Conservation (phyloP, 1,140 invertebrate species). For the Sitodiplosis mosellana region DNA sequence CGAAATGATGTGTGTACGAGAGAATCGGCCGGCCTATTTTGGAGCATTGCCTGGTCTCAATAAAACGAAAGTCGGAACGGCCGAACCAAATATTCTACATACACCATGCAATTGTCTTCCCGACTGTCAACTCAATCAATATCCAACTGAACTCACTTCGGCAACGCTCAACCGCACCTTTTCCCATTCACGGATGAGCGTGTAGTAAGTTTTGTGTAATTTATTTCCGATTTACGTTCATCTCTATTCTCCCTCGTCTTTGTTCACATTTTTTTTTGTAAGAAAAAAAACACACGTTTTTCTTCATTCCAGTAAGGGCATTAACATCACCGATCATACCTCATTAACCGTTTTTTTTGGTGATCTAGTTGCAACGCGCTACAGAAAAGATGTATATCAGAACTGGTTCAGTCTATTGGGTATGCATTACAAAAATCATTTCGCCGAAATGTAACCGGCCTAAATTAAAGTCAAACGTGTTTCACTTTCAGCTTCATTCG, state of each 20-base stretch:
- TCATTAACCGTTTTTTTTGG: conserved; percentile 41
- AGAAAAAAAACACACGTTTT: not conserved
- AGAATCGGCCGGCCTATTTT: conserved; percentile 14
- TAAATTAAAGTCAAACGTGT: not conserved
- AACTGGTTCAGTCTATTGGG: conserved; percentile 29
- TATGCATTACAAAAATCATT: conserved; percentile 1
- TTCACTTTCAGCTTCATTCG: conserved; percentile 39
- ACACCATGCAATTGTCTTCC: conserved; percentile 29
- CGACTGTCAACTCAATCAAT: conserved; percentile 34
- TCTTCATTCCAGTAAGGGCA: conserved; percentile 25
- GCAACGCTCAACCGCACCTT: conserved; percentile 26
- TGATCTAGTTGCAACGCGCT: conserved; percentile 35
- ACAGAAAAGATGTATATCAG: conserved; percentile 35
- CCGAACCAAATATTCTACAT: conserved; percentile 4
- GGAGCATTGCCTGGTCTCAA: conserved; percentile 15
- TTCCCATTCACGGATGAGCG: conserved; percentile 20
- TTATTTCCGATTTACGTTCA: conserved; percentile 2
- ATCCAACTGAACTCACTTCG: conserved; percentile 31
- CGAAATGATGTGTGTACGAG: conserved; percentile 13
- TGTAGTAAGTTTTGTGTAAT: conserved; percentile 25
- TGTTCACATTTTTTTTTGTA: not conserved
- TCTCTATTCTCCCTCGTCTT: not conserved
- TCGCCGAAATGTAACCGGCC: conserved; percentile 3
- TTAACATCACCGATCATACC: conserved; percentile 29
- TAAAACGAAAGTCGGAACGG: conserved; percentile 6